phyloP scores from a whole-genome alignment of 2,888 invertebrate species.

The Aproaerema taeniolella region DNA sequence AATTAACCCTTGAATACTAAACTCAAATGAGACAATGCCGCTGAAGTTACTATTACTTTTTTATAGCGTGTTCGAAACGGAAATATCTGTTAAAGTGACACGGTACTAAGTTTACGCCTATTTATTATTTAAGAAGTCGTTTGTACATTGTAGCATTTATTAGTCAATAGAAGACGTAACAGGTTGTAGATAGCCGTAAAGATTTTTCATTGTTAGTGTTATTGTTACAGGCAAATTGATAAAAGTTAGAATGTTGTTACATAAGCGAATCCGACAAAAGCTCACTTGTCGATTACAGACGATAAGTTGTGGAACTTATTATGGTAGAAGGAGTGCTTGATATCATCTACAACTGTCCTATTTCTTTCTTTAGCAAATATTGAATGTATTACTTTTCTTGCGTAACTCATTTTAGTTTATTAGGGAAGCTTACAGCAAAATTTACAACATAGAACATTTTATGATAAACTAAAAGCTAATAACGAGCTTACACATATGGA shows the following conservation, averaged over 20 bases:
- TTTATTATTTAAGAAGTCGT: too few species aligned
- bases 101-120: too few species aligned
- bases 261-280: slow-evolving; percentile 24
- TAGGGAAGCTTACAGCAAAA: too few species aligned
- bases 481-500: too few species aligned
- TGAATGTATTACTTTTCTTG: too few species aligned
- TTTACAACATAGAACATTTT: too few species aligned
- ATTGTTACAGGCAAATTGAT: slow-evolving; percentile 8
- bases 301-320: slow-evolving; percentile 24
- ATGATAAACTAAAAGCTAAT: too few species aligned
- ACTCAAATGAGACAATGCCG: slow-evolving; percentile 43
- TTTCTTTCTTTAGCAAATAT: slow-evolving; percentile 14
- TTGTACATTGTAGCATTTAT: too few species aligned
- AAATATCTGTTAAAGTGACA: neutral
- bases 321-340: slow-evolving; percentile 13
- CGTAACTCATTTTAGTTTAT: too few species aligned
- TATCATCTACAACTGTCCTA: slow-evolving; percentile 16
- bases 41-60: slow-evolving; percentile 47
- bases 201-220: neutral
- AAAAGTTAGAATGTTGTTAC: slow-evolving; percentile 18
- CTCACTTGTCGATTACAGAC: slow-evolving; percentile 22
- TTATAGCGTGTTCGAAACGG: slow-evolving; percentile 40
- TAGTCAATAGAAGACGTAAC: slow-evolving; percentile 5
- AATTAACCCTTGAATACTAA: slow-evolving; percentile 67
- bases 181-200: neutral